phyloP scores from a whole-genome alignment of 1,140 invertebrate species.

The Drosophila triauraria region DNA sequence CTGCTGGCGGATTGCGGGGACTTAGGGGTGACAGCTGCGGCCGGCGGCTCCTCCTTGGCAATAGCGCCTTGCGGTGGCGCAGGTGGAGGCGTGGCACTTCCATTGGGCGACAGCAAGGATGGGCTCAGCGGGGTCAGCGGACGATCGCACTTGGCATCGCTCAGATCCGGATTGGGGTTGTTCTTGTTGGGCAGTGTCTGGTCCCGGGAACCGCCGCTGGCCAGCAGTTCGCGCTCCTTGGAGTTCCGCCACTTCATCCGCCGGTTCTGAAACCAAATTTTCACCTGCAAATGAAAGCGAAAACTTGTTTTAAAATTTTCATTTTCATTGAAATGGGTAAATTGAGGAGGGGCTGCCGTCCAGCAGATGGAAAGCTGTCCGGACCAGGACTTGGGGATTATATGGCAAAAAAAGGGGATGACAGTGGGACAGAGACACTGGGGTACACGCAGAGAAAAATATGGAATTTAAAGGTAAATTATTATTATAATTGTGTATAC shows the following conservation, averaged over 20 bases:
- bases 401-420: neutral
- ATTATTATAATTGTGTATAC: too few species aligned
- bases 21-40: slow-evolving; percentile 47
- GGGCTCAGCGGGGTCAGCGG: slow-evolving; percentile 87
- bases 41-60: slow-evolving; percentile 66
- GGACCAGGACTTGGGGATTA: slow-evolving; percentile 7
- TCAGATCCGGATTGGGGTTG: slow-evolving; percentile 98
- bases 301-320: neutral
- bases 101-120: slow-evolving; percentile 72
- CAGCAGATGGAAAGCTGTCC: slow-evolving; percentile 62
- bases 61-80: slow-evolving; percentile 22
- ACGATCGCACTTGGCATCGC: slow-evolving; percentile 93
- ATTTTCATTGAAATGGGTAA: slow-evolving; percentile 59
- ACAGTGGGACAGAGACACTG: neutral
- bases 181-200: slow-evolving; percentile 98
- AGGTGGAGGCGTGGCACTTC: slow-evolving; percentile 57
- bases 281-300: slow-evolving; percentile 90
- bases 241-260: slow-evolving; percentile 99
- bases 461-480: too few species aligned
- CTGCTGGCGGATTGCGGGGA: slow-evolving; percentile 62
- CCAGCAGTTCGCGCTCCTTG: slow-evolving; percentile 97
- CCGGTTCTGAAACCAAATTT: slow-evolving; percentile 98
- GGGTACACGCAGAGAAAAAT: neutral
- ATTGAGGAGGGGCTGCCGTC: slow-evolving; percentile 35
- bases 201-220: slow-evolving; percentile 95